A percentile compares a stretch with the other conserved stretches of the same genome.
Evolutionary conservation across 2,888 invertebrate genomes (phyloP).

Genomic region (Pammene fasciana): DNA sequence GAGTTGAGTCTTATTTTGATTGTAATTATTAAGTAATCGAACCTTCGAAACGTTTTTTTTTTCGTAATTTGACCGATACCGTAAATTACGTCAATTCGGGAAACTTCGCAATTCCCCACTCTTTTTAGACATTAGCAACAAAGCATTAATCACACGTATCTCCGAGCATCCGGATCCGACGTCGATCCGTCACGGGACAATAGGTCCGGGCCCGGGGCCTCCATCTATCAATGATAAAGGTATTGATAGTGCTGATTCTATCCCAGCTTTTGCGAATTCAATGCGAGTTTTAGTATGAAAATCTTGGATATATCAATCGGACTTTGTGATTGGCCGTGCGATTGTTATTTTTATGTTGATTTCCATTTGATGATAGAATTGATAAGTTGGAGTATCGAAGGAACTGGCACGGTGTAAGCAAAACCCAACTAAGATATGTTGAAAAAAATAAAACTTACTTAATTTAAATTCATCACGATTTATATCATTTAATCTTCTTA

Average conservation of each 20-base stretch:
- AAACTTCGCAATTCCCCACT: slow-evolving; percentile 17
- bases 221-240: slow-evolving; percentile 65
- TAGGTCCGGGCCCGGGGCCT: slow-evolving; percentile 47
- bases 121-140: slow-evolving; percentile 34
- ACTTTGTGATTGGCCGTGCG: slow-evolving; percentile 10
- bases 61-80: not conserved
- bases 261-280: slow-evolving; percentile 33
- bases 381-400: not conserved
- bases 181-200: slow-evolving; percentile 66
- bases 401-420: not conserved
- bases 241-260: slow-evolving; percentile 53
- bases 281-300: slow-evolving; percentile 14
- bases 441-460: too few species aligned
- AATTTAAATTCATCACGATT: too few species aligned
- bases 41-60: too few species aligned
- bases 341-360: not conserved
- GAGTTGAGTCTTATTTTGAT: too few species aligned
- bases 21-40: too few species aligned
- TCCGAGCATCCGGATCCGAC: slow-evolving; percentile 43
- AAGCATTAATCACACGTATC: slow-evolving; percentile 42
- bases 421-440: too few species aligned
- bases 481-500: too few species aligned
- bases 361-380: not conserved
- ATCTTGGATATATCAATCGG: slow-evolving; percentile 10
- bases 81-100: not conserved